Percentiles rank a stretch among this genome's conserved stretches.
Evolutionary conservation across 2,888 invertebrate genomes (phyloP).

Genomic region (Gandaritis pyraliata): DNA sequence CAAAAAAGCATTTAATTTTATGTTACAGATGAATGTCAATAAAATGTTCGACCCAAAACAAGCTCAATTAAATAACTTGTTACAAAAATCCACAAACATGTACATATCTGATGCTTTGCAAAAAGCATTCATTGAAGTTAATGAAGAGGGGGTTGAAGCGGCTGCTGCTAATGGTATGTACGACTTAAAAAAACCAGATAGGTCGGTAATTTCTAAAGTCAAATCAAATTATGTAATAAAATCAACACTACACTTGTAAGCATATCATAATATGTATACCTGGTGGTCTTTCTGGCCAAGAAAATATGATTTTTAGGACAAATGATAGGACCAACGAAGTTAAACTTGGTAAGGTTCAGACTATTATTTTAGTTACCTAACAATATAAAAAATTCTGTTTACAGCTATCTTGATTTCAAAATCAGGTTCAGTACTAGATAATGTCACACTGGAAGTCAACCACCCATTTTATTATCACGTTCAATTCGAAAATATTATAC

Average conservation of each 20-base stretch:
- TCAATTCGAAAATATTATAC: not conserved
- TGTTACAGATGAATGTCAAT: slow-evolving; percentile 55
- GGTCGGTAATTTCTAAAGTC: too few relatives aligned
- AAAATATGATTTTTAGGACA: too few relatives aligned
- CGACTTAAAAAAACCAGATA: slow-evolving; percentile 9
- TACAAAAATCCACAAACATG: slow-evolving; percentile 73
- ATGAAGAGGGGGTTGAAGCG: slow-evolving; percentile 94
- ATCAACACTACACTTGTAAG: too few relatives aligned
- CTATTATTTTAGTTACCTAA: not conserved
- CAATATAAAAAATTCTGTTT: not conserved
- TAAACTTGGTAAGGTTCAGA: too few relatives aligned
- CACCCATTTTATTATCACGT: slow-evolving; percentile 30
- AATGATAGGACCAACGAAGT: too few relatives aligned
- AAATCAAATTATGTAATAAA: too few relatives aligned
- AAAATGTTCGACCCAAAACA: slow-evolving; percentile 52
- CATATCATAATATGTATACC: too few relatives aligned
- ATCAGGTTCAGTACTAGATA: slow-evolving; percentile 13
- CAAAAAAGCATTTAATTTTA: not conserved
- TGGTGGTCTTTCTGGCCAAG: too few relatives aligned
- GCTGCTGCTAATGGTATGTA: slow-evolving; percentile 91
- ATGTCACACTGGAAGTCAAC: slow-evolving; percentile 18
- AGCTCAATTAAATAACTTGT: slow-evolving; percentile 87
- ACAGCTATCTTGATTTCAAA: slow-evolving; percentile 24
- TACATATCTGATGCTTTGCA: slow-evolving; percentile 88
- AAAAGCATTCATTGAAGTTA: slow-evolving; percentile 93